Evolutionary conservation across 2,888 invertebrate species (phyloP).

Genomic region (Eretmocerus hayati): DNA sequence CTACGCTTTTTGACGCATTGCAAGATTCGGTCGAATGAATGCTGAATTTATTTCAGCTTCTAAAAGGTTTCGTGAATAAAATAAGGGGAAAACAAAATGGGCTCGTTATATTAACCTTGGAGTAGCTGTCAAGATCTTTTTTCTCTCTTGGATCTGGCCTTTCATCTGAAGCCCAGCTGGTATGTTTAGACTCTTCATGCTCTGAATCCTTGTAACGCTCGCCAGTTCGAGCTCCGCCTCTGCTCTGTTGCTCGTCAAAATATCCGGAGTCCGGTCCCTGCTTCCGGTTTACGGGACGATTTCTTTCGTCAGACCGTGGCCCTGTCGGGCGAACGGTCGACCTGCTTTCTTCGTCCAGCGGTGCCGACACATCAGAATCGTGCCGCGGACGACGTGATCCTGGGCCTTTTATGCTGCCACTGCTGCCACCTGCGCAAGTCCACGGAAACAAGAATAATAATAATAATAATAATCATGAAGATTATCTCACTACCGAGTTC

Average conservation of each 20-base stretch:
- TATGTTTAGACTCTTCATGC: conserved; percentile 42
- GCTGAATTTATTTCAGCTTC: no score
- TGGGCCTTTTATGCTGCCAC: conserved; percentile 14
- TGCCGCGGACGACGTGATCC: conserved; percentile 37
- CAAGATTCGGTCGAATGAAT: no score
- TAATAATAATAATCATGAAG: no score
- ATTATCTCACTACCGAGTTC: no score
- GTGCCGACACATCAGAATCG: conserved; percentile 39
- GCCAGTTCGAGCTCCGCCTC: no score
- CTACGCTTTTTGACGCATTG: no score
- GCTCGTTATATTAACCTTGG: conserved; percentile 41
- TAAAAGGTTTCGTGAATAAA: no score
- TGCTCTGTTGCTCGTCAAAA: conserved; percentile 29
- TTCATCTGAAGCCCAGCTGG: conserved; percentile 33
- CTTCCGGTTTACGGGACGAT: conserved; percentile 14
- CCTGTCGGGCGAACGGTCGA: conserved; percentile 27
- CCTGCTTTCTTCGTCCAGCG: conserved; percentile 38
- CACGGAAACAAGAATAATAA: no score
- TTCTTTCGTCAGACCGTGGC: conserved; percentile 35
- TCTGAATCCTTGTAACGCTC: conserved; percentile 38
- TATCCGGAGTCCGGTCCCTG: conserved; percentile 26
- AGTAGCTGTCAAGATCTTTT: conserved; percentile 44
- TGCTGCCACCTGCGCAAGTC: no score
- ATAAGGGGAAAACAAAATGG: no score
- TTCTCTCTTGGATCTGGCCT: conserved; percentile 33